phyloP scores from a whole-genome alignment of 2,797 vertebrate genomes.

The Epinephelus awoara region DNA sequence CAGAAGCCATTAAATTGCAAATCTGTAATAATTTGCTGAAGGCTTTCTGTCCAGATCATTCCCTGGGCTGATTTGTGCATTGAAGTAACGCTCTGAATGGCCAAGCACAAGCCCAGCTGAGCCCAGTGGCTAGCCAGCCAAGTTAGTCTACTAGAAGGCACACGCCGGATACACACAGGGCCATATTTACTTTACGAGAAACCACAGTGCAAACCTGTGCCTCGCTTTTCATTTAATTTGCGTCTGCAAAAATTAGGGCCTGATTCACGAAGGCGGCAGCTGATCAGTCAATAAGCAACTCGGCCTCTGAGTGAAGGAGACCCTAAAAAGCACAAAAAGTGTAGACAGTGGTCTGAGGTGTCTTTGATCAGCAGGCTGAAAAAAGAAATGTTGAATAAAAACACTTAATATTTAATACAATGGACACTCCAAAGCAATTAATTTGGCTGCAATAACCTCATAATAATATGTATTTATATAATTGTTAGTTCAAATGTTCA shows the following conservation, averaged over 20 bases:
- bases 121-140: conserved; percentile 67
- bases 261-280: conserved; percentile 26
- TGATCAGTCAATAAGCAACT: conserved; percentile 25
- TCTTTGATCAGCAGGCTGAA: not conserved
- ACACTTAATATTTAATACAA: not conserved
- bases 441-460: not conserved
- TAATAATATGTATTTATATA: not conserved
- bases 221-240: conserved; percentile 36
- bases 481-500: not conserved
- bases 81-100: conserved; percentile 72
- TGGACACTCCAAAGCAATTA: not conserved
- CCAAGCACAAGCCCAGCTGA: conserved; percentile 78
- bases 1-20: conserved; percentile 88
- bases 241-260: conserved; percentile 21
- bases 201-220: conserved; percentile 33
- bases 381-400: not conserved
- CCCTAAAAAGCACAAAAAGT: not conserved
- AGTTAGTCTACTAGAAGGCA: conserved; percentile 53
- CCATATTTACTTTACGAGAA: conserved; percentile 59
- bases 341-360: not conserved
- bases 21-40: conserved; percentile 87
- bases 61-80: conserved; percentile 78
- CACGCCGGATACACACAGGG: conserved; percentile 25
- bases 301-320: not conserved
- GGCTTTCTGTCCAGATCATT: conserved; percentile 81